Evolutionary conservation across 2,888 invertebrate species (phyloP).

Genomic region (Zygothrica quintamaculata): DNA sequence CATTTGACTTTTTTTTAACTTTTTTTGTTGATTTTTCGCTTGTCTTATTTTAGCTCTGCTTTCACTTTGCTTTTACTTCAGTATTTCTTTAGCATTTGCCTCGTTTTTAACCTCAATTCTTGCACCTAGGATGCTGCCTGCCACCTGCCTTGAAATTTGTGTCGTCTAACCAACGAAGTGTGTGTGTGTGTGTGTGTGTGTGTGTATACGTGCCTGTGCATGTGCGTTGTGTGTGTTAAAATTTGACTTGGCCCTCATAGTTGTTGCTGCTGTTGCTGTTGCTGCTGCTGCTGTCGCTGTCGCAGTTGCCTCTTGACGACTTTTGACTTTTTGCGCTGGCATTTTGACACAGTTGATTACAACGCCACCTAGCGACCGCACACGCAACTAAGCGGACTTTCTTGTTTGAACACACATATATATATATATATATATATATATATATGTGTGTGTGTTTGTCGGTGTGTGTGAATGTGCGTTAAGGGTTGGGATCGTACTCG

Average conservation of each 20-base stretch:
- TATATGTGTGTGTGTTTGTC: conserved; percentile 5
- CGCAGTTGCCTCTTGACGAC: conserved; percentile 58
- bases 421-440: background rate
- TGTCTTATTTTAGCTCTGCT: conserved; percentile 41
- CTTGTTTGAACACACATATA: background rate
- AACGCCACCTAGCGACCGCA: conserved; percentile 74
- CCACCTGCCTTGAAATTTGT: conserved; percentile 67
- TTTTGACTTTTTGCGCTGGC: conserved; percentile 74
- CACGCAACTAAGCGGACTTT: conserved; percentile 31
- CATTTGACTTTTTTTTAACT: background rate
- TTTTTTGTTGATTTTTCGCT: background rate
- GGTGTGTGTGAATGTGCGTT: background rate
- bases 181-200: conserved; percentile 24
- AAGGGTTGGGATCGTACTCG: too few relatives aligned
- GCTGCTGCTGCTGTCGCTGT: conserved; percentile 34
- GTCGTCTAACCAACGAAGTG: conserved; percentile 29
- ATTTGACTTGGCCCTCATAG: conserved; percentile 60
- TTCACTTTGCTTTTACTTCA: conserved; percentile 51
- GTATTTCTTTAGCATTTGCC: conserved; percentile 46
- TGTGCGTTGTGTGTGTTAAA: conserved; percentile 27
- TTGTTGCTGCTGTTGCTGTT: conserved; percentile 35
- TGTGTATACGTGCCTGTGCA: conserved; percentile 14
- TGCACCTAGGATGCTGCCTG: conserved; percentile 66
- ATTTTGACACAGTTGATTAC: conserved; percentile 79
- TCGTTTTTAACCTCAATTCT: conserved; percentile 75